Percentiles rank a stretch among this genome's conserved stretches.
phyloP scores from a whole-genome alignment of 2,888 invertebrate species.

The Phragmatobia fuliginosa region DNA sequence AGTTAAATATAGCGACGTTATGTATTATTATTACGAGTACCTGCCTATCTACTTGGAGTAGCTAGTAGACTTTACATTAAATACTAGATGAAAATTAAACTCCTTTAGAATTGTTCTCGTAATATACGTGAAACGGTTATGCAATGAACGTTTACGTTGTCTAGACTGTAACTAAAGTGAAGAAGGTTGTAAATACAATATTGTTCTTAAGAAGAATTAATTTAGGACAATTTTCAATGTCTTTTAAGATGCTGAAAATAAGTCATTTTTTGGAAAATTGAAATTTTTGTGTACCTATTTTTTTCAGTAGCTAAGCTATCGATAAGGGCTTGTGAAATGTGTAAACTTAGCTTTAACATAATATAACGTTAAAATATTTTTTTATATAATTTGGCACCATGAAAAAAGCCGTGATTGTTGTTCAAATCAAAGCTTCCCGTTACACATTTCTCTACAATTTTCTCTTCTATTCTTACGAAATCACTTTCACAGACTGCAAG shows the following conservation, averaged over 20 bases:
- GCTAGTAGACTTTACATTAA: background rate
- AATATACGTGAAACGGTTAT: background rate
- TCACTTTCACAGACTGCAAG: too few relatives aligned
- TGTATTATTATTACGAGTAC: too few relatives aligned
- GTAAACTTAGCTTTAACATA: background rate
- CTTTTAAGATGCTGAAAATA: background rate
- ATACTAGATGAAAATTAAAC: background rate
- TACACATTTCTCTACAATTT: too few relatives aligned
- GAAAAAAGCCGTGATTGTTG: too few relatives aligned
- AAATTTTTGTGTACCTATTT: too few relatives aligned
- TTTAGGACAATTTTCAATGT: background rate
- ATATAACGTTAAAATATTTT: too few relatives aligned
- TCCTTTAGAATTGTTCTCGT: background rate
- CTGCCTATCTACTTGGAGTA: too few relatives aligned
- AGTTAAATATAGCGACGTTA: background rate
- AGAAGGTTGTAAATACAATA: background rate
- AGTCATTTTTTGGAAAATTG: too few relatives aligned
- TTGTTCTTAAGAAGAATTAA: background rate
- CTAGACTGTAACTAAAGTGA: background rate
- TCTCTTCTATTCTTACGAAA: too few relatives aligned
- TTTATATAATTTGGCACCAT: too few relatives aligned
- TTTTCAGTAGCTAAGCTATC: too few relatives aligned
- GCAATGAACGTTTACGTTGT: background rate
- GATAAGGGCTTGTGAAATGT: background rate
- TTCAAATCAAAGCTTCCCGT: too few relatives aligned